These are phyloP conservation scores for Oncorhynchus masou DNA, from an alignment of 2,113 vertebrate genomes.

Conservation along the genomic window DNA sequence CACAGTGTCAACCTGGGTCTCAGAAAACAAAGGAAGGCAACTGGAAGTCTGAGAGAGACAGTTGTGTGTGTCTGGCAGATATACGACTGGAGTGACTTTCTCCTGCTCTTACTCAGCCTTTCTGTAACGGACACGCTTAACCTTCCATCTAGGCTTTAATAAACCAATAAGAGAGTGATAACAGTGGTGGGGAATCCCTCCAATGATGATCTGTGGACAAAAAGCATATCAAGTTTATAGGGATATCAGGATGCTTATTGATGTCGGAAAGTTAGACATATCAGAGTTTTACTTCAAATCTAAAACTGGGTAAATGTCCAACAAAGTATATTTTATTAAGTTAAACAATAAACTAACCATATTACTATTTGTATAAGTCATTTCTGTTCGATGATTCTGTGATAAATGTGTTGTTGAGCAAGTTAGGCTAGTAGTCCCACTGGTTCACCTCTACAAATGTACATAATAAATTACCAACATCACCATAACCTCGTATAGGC, in stretches of 20 bases:
- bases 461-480: neutral
- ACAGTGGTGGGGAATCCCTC: neutral
- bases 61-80: slow-evolving; percentile 21
- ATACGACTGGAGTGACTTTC: slow-evolving; percentile 56
- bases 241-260: neutral
- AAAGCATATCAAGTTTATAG: neutral
- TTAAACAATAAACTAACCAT: too few relatives aligned
- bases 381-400: too few relatives aligned
- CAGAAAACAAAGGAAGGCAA: slow-evolving; percentile 69
- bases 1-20: slow-evolving; percentile 56
- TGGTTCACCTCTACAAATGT: neutral
- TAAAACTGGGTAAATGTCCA: neutral
- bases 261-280: neutral
- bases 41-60: slow-evolving; percentile 52
- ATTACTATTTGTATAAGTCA: too few relatives aligned
- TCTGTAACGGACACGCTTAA: slow-evolving; percentile 54
- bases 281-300: neutral
- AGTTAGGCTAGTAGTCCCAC: neutral
- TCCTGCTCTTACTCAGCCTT: slow-evolving; percentile 21
- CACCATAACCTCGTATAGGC: neutral
- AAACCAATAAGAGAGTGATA: slow-evolving; percentile 15
- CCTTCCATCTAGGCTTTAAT: slow-evolving; percentile 63
- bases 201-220: neutral
- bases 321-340: neutral
- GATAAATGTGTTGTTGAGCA: neutral